These are phyloP conservation scores for Aphelinus atriplicis DNA, from an alignment of 1,140 invertebrate species.

Conservation along the genomic window DNA sequence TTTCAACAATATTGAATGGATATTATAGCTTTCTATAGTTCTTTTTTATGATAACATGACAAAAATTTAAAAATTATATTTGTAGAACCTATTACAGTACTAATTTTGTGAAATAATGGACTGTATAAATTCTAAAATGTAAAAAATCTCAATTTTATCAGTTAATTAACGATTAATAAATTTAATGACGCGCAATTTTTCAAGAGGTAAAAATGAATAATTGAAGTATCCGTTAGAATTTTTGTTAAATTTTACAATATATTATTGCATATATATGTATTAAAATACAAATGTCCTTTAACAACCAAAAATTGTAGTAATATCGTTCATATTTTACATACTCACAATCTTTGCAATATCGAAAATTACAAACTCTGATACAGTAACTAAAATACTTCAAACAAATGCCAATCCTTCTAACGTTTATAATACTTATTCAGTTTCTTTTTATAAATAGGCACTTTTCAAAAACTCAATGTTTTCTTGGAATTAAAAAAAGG, in stretches of 20 bases:
- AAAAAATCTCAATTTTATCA: too few relatives aligned
- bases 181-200: not conserved
- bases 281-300: conserved; percentile 64
- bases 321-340: conserved; percentile 27
- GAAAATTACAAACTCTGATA: conserved; percentile 22
- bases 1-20: too few relatives aligned
- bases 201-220: conserved; percentile 30
- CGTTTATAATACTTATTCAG: conserved; percentile 24
- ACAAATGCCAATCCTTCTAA: conserved; percentile 12
- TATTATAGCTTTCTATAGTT: too few relatives aligned
- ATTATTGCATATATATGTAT: conserved; percentile 46
- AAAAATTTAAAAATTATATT: too few relatives aligned
- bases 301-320: conserved; percentile 58
- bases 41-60: too few relatives aligned
- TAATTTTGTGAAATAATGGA: too few relatives aligned
- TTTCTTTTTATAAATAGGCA: conserved; percentile 26
- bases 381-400: conserved; percentile 8
- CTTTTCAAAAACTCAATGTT: conserved; percentile 22
- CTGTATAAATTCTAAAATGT: too few relatives aligned
- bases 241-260: conserved; percentile 40
- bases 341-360: conserved; percentile 15
- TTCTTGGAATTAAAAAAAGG: conserved; percentile 10
- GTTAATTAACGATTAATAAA: too few relatives aligned
- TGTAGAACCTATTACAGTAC: too few relatives aligned
- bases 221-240: conserved; percentile 11